Percentiles rank a stretch among this genome's conserved stretches.
These are phyloP conservation scores for Malurus cyaneus DNA, from an alignment of 2,113 vertebrate genomes.

Conservation along the genomic window DNA sequence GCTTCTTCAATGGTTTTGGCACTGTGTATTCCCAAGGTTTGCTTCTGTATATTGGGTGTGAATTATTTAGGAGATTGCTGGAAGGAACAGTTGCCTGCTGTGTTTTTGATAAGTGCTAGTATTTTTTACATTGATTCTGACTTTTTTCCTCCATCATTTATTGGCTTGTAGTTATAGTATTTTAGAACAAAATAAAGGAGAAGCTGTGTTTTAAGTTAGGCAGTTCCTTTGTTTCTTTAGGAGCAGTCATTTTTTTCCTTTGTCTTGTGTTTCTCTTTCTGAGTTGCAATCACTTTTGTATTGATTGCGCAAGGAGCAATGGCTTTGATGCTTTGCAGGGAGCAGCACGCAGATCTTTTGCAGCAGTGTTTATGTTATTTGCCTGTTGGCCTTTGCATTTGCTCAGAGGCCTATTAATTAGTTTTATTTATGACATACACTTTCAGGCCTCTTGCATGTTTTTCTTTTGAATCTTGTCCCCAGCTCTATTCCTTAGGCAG, in stretches of 20 bases:
- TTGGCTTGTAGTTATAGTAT: background rate
- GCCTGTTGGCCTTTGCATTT: background rate
- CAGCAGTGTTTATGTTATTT: constrained; percentile 15
- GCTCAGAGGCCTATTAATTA: constrained; percentile 13
- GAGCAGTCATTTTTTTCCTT: background rate
- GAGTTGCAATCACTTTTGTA: background rate
- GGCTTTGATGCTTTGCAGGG: background rate
- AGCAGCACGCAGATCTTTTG: background rate
- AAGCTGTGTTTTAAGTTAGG: background rate
- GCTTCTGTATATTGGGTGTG: background rate
- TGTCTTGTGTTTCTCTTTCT: background rate
- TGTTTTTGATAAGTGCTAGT: background rate
- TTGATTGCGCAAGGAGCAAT: background rate
- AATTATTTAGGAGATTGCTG: background rate
- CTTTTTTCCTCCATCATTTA: background rate
- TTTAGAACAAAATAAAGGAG: background rate
- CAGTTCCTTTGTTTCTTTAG: background rate
- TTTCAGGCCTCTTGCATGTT: background rate
- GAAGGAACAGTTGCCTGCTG: background rate
- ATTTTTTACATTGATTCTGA: background rate
- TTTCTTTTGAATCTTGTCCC: background rate
- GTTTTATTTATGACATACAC: background rate
- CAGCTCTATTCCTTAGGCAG: background rate
- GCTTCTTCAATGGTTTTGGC: background rate
- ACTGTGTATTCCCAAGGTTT: background rate